Conservation (phyloP, 2,888 invertebrate genomes). For the Chalcis sispes region DNA sequence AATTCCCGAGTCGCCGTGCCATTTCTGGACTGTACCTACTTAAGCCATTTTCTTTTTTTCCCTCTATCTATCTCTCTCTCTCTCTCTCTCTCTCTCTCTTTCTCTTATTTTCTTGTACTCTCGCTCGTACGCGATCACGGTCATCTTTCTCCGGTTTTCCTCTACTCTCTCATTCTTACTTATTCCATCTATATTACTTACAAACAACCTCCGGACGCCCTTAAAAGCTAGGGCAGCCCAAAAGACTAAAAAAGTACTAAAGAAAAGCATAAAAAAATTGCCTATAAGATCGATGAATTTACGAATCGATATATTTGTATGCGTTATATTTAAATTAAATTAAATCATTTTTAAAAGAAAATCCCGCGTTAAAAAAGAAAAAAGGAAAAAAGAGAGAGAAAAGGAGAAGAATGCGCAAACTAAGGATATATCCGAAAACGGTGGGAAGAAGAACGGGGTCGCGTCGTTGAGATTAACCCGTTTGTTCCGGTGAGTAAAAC, state of each 20-base stretch:
- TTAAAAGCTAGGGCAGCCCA: background rate
- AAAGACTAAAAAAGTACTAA: background rate
- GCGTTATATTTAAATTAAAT: too few species aligned
- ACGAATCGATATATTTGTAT: too few species aligned
- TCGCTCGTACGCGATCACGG: too few species aligned
- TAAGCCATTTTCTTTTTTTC: slow-evolving; percentile 18
- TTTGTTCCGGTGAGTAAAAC: slow-evolving; percentile 56
- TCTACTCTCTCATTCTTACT: background rate
- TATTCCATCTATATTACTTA: background rate
- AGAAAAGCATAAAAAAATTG: too few species aligned
- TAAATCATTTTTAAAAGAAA: too few species aligned
- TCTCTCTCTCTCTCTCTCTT: background rate
- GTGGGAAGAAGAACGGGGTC: slow-evolving; percentile 44
- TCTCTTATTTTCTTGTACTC: slow-evolving; percentile 10
- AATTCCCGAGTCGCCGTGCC: slow-evolving; percentile 37
- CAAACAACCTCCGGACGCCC: background rate
- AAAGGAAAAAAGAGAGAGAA: background rate
- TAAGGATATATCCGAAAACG: slow-evolving; percentile 37
- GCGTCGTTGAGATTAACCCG: slow-evolving; percentile 56
- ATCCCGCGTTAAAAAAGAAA: too few species aligned
- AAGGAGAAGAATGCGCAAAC: background rate
- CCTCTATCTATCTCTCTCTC: slow-evolving; percentile 6
- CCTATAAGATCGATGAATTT: too few species aligned
- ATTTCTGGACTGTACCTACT: slow-evolving; percentile 47
- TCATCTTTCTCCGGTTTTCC: background rate